Evolutionary conservation across 1,140 invertebrate genomes (phyloP).

Genomic region (Daktulosphaira vitifoliae): DNA sequence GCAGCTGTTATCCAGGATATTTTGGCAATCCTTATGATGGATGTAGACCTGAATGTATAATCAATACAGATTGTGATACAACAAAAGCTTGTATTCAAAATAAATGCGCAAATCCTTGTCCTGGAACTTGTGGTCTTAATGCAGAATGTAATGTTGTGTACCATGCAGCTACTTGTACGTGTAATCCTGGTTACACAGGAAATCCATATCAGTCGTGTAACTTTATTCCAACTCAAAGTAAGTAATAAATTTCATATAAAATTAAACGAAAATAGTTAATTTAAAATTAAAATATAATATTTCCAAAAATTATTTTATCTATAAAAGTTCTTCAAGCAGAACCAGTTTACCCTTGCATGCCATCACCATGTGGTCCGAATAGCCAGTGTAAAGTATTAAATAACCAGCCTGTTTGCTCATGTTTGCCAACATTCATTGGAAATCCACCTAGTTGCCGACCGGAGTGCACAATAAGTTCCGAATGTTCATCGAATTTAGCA

Average conservation of each 20-base stretch:
- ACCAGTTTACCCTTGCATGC: slow-evolving; percentile 42
- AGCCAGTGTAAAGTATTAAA: slow-evolving; percentile 44
- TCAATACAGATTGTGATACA: slow-evolving; percentile 62
- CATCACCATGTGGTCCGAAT: slow-evolving; percentile 46
- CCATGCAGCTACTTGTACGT: slow-evolving; percentile 63
- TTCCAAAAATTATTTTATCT: neutral
- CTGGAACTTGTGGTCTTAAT: slow-evolving; percentile 62
- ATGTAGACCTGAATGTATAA: slow-evolving; percentile 62
- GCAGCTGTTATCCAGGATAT: slow-evolving; percentile 56
- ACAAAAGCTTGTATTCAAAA: slow-evolving; percentile 63
- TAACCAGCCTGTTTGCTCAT: slow-evolving; percentile 45
- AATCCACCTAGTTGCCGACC: slow-evolving; percentile 58
- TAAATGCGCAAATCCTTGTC: slow-evolving; percentile 66
- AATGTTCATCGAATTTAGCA: slow-evolving; percentile 47
- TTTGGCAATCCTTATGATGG: slow-evolving; percentile 62
- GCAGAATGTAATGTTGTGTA: slow-evolving; percentile 65
- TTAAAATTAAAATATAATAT: neutral
- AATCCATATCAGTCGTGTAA: slow-evolving; percentile 52
- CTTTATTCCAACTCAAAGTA: slow-evolving; percentile 43
- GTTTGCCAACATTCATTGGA: slow-evolving; percentile 50
- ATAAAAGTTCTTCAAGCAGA: slow-evolving; percentile 24
- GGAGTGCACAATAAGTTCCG: slow-evolving; percentile 54
- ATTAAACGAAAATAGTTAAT: neutral
- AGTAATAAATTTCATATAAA: neutral
- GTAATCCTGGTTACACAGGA: slow-evolving; percentile 59